Evolutionary conservation across 2,888 invertebrate genomes (phyloP).

Genomic region (Polydesmus complanatus): DNA sequence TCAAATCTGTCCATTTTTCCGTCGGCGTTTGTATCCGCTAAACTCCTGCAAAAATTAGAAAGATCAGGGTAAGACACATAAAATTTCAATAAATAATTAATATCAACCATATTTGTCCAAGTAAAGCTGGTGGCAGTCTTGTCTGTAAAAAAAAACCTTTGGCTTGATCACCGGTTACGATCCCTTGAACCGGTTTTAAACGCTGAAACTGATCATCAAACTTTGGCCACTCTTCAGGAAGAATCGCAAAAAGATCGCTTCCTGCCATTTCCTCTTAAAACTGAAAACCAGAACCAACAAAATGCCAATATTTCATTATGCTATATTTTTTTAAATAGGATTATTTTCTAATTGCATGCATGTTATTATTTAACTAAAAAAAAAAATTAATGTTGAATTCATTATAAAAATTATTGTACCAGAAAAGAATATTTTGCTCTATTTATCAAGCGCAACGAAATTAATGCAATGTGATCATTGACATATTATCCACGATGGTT

Average conservation of each 20-base stretch:
- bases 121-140: conserved; percentile 69
- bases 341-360: too few species aligned
- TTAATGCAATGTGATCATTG: too few species aligned
- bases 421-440: too few species aligned
- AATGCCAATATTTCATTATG: too few species aligned
- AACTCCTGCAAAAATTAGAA: conserved; percentile 19
- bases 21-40: conserved; percentile 92
- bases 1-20: conserved; percentile 92
- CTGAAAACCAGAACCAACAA: not conserved
- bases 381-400: too few species aligned
- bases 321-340: too few species aligned
- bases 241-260: conserved; percentile 71
- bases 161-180: conserved; percentile 82
- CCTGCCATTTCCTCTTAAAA: conserved; percentile 5
- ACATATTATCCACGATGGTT: too few species aligned
- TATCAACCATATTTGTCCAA: conserved; percentile 80
- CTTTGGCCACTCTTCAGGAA: conserved; percentile 69
- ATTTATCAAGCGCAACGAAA: too few species aligned
- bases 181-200: conserved; percentile 70
- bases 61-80: not conserved
- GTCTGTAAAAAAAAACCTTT: conserved; percentile 86
- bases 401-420: too few species aligned
- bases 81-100: not conserved
- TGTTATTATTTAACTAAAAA: too few species aligned
- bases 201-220: conserved; percentile 84